Percentiles rank a stretch among this genome's conserved stretches.
These are phyloP conservation scores for Clamator glandarius DNA, from an alignment of 2,797 vertebrate genomes.

Conservation along the genomic window DNA sequence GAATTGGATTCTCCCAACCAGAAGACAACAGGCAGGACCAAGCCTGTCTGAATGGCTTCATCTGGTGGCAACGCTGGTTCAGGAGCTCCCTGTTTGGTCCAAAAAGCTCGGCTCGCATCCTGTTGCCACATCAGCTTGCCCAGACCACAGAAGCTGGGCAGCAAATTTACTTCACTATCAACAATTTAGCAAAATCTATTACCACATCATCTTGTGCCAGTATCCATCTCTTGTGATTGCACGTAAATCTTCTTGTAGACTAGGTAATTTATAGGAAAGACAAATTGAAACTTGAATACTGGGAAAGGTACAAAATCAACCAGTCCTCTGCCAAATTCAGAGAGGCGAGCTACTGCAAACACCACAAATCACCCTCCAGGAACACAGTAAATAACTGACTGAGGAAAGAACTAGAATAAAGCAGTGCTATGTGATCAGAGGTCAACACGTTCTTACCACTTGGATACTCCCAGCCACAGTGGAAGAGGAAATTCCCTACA, in stretches of 20 bases:
- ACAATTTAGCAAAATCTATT: not conserved
- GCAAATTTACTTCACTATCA: not conserved
- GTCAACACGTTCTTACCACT: constrained; percentile 65
- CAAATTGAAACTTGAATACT: not conserved
- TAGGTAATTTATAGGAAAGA: not conserved
- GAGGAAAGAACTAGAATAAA: not conserved
- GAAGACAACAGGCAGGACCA: not conserved
- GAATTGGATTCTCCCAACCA: not conserved
- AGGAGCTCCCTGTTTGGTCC: not conserved
- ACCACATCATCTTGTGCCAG: not conserved
- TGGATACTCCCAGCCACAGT: constrained; percentile 42
- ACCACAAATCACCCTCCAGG: not conserved
- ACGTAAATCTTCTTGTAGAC: not conserved
- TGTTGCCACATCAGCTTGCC: not conserved
- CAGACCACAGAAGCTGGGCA: not conserved
- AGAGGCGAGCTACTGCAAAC: not conserved
- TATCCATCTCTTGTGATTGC: not conserved
- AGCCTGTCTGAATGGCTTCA: not conserved
- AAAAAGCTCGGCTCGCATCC: not conserved
- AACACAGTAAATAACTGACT: constrained; percentile 43
- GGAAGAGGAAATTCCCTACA: constrained; percentile 56
- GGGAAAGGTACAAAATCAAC: not conserved
- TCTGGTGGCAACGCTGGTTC: not conserved
- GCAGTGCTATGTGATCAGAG: constrained; percentile 22
- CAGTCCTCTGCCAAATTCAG: constrained; percentile 17